These are phyloP conservation scores for Ptychoptera contaminata DNA, from an alignment of 2,888 invertebrate genomes.

Conservation along the genomic window DNA sequence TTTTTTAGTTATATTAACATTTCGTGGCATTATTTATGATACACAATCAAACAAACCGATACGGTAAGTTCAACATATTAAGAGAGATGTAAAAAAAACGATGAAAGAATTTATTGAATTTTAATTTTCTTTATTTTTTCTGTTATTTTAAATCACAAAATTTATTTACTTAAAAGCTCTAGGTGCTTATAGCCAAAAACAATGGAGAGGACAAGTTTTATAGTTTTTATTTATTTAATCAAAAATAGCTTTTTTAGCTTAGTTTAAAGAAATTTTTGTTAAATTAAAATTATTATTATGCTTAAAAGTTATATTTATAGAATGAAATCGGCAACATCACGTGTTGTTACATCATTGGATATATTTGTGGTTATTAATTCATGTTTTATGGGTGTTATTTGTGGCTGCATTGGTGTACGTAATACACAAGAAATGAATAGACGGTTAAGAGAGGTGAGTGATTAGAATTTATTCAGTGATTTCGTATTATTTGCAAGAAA, in stretches of 20 bases:
- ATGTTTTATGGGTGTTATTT: conserved; percentile 22
- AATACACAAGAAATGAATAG: conserved; percentile 24
- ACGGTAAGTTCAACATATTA: conserved; percentile 18
- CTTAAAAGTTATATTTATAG: conserved; percentile 14
- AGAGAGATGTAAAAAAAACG: too few species aligned
- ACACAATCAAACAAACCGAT: conserved; percentile 26
- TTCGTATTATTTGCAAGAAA: too few species aligned
- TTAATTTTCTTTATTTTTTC: too few species aligned
- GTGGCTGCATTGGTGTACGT: conserved; percentile 23
- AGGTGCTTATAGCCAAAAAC: neutral
- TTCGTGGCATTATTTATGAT: conserved; percentile 25
- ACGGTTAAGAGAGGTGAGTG: conserved; percentile 20
- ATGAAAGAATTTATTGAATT: too few species aligned
- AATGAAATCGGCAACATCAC: conserved; percentile 31
- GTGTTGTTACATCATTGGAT: conserved; percentile 29
- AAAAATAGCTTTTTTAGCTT: neutral
- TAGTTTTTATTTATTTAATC: too few species aligned
- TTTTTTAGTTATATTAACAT: conserved; percentile 21
- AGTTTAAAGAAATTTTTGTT: neutral
- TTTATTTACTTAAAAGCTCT: neutral
- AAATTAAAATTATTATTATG: neutral
- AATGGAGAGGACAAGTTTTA: neutral
- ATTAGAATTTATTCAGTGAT: neutral
- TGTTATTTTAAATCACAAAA: too few species aligned
- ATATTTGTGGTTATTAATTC: conserved; percentile 28